Evolutionary conservation across 2,113 vertebrate genomes (phyloP), one percentile per base, ranked within the genome.

Genomic region (Todiramphus saurophagus): DNA sequence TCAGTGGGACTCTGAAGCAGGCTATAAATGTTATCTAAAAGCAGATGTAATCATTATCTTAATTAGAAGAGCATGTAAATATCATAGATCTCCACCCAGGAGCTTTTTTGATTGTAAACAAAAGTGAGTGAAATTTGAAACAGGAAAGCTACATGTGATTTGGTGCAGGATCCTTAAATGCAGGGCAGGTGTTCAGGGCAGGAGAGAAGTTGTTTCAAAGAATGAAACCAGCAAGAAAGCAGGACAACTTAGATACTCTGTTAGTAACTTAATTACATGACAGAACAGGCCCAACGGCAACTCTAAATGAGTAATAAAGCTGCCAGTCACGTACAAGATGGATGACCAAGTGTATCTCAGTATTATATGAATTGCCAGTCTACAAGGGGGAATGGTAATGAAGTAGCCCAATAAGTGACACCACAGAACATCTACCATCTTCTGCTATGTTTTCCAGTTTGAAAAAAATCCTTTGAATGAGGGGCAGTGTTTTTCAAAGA

Each of bases 31-130:
- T 67, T 86, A 95, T 81, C 83, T 89, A 87, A 96, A 96, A 94
- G 0, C 75, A 95, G 76, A 66, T 93, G 79, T 87, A 94, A 90
- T 95, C 89, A 93, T 95, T 94, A 93, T 17, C 77, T 60, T 96
- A 96, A 96, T 96, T 96, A 94, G 69, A 91, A 68, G 21, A 89
- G 43, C 59, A 93, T 56, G 69, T 80, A 96, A 94, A 94, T 96
- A 96, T 73, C 73, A 93, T 66, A 95, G 93, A 94, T 85, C 89
- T 91, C 76, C 62, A 85, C 73, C 76, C 53, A 91, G 68, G 67
- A 90, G 67, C 55, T 63, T 28, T 67, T 95, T 83, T 93, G 93
- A 91, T 39, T 93, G 82, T 76, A 91, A 96, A 96, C 84, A 93
- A 74, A 89, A 93, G 39, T 9, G 50, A 91, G 33, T 9, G 16